Conservation (phyloP, 1,140 invertebrate species). For the Galleria mellonella region DNA sequence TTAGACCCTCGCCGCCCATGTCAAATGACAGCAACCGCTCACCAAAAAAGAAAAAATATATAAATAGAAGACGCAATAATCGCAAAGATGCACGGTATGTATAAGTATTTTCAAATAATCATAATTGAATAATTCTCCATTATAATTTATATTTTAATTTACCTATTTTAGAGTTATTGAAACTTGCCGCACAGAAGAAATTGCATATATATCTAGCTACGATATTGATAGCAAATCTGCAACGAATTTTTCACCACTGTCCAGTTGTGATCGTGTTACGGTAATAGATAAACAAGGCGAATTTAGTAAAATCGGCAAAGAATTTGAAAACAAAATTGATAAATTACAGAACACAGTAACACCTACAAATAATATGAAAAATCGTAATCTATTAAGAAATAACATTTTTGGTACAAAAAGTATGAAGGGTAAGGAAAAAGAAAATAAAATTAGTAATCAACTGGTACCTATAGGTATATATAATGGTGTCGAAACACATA, state of each 20-base stretch:
- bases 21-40: constrained; percentile 36
- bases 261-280: constrained; percentile 51
- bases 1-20: constrained; percentile 36
- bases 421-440: no score
- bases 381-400: no score
- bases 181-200: constrained; percentile 51
- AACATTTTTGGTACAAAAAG: no score
- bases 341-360: no score
- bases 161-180: constrained; percentile 40
- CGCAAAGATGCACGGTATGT: constrained; percentile 35
- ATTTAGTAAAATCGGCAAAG: constrained; percentile 13
- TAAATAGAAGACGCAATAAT: constrained; percentile 17
- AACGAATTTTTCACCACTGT: constrained; percentile 33
- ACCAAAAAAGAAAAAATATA: constrained; percentile 24
- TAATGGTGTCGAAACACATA: no score
- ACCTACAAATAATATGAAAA: no score
- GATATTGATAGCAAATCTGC: constrained; percentile 29
- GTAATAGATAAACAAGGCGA: constrained; percentile 49
- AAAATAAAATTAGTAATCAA: no score
- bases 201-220: constrained; percentile 47
- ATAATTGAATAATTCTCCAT: no score
- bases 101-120: background rate
- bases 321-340: constrained; percentile 14
- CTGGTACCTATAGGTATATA: no score
- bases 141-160: background rate